A percentile compares a stretch with the other conserved stretches of the same genome.
Evolutionary conservation across 30 jellyfish, hydroid and myxozoan species (phyloP).

Genomic region (Hydractinia symbiolongicarpus): DNA sequence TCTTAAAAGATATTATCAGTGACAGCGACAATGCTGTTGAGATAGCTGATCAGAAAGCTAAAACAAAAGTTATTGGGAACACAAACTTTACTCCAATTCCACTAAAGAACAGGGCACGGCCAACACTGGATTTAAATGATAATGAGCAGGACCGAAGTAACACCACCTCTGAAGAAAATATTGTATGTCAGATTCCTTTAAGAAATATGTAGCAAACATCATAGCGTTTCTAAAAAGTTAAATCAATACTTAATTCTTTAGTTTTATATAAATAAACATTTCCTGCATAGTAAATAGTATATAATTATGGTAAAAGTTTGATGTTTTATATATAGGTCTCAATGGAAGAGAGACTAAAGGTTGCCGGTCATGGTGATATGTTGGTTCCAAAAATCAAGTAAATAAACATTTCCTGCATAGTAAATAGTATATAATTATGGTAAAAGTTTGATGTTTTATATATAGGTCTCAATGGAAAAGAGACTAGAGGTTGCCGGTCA

Average conservation of each 20-base stretch:
- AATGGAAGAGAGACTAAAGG: constrained; percentile 17
- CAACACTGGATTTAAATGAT: constrained; percentile 16
- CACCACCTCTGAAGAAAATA: not conserved
- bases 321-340: not conserved
- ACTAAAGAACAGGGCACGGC: not conserved
- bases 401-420: too few species aligned
- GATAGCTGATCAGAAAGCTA: not conserved
- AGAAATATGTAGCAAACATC: not conserved
- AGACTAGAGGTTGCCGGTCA: not conserved
- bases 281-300: not conserved
- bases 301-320: not conserved
- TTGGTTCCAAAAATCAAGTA: not conserved
- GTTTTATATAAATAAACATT: too few species aligned
- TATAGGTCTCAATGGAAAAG: constrained; percentile 21
- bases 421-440: not conserved
- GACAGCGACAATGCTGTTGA: not conserved
- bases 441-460: not conserved
- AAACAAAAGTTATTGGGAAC: constrained; percentile 1
- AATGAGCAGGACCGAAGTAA: constrained; percentile 25
- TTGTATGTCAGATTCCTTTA: not conserved
- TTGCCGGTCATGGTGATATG: not conserved
- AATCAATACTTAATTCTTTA: too few species aligned
- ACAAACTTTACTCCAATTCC: not conserved
- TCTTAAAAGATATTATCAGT: not conserved
- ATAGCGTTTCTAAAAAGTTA: too few species aligned